Base-by-base conservation (phyloP, 2,113 vertebrate species). In the Oncorhynchus keta region DNA sequence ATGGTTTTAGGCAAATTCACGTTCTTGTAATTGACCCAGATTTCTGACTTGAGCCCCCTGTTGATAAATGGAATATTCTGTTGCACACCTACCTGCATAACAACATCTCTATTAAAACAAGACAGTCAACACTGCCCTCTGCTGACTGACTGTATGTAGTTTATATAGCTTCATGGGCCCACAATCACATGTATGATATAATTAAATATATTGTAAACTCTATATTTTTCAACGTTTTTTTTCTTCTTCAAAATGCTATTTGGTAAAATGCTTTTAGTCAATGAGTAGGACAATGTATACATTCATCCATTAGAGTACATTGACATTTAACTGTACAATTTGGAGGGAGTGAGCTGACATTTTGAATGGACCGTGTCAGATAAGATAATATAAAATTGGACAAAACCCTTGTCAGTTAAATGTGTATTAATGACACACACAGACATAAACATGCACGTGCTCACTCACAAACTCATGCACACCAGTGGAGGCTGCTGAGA, bases 31-130 rank as follows among this genome's bases (percentile, higher is more conserved):
- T 89, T 91, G 89, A 92, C 91, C 90, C 88, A 91, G 89, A 91
- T 92, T 90, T 89, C 87, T 87, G 83, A 89, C 87, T 87, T 24
- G 85, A 88, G 82, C 81, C 75, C 82, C 80, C 82, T 88, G 89
- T 87, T 85, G 88, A 87, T 90, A 84, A 86, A 91, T 87, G 85
- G 85, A 80, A 82, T 87, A 85, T 85, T 86, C 74, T 51, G 80
- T 85, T 82, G 87, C 86, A 85, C 83, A 62, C 74, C 86, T 83
- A 51, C 72, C 86, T 81, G 81, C 66, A 87, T 83, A 82, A 84
- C 9, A 11, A 55, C 87, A 81, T 74, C 85, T 89, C 69, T 65
- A 78, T 83, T 77, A 57, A 71, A 78, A 57, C 5, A 62, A 80
- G 39, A 65, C 68, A 88, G 89, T 76, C 68, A 88, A 87, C 74